These are phyloP conservation scores for Myodes glareolus DNA, from an alignment of 2,113 vertebrate genomes.

Conservation along the genomic window DNA sequence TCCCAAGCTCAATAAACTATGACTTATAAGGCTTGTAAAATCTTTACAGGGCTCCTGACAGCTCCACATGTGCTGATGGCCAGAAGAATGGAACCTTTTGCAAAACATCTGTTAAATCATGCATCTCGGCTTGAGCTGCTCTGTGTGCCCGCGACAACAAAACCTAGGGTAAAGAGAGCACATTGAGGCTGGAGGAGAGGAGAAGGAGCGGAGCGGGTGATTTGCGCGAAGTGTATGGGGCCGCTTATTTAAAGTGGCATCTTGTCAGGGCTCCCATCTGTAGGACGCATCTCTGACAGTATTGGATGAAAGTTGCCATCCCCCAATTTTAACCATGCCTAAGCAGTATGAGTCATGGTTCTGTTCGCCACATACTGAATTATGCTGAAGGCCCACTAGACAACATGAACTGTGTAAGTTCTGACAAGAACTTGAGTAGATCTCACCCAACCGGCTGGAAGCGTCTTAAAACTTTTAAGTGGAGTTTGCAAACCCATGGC, in stretches of 20 bases:
- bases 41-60: conserved; percentile 86
- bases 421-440: conserved; percentile 43
- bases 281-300: conserved; percentile 55
- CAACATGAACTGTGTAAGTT: conserved; percentile 57
- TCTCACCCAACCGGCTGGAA: conserved; percentile 55
- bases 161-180: neutral
- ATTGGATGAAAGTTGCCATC: neutral
- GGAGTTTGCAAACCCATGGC: neutral
- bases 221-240: conserved; percentile 41
- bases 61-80: conserved; percentile 84
- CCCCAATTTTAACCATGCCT: conserved; percentile 33
- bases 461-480: conserved; percentile 50
- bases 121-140: conserved; percentile 79
- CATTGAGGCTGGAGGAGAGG: conserved; percentile 23
- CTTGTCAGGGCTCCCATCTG: conserved; percentile 12
- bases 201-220: neutral
- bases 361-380: conserved; percentile 9
- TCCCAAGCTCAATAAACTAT: conserved; percentile 86
- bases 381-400: conserved; percentile 42
- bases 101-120: conserved; percentile 86
- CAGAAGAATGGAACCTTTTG: conserved; percentile 87
- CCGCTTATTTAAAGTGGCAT: conserved; percentile 58
- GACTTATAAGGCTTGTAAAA: conserved; percentile 88
- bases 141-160: conserved; percentile 72
- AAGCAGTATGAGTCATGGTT: neutral